Percentiles rank a stretch among this genome's conserved stretches.
Conservation (phyloP, 2,797 vertebrate species). For the Pangasius macronema region DNA sequence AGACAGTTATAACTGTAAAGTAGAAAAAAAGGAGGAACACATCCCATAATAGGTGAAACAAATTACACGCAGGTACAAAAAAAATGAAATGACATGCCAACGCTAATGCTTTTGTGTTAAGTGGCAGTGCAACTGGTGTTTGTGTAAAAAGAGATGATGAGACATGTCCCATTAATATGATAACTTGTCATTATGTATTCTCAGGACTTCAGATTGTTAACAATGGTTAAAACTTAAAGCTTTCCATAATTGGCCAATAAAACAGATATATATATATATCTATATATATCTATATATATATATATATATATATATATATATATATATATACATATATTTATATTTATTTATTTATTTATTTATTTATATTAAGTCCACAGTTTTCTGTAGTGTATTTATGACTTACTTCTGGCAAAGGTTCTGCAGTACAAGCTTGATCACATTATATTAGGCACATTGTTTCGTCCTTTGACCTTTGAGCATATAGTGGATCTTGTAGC, state of each 20-base stretch:
- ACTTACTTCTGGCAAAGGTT: not conserved
- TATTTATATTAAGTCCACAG: not conserved
- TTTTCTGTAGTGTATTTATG: not conserved
- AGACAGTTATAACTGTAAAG: not conserved
- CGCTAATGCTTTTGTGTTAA: not conserved
- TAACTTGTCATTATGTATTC: not conserved
- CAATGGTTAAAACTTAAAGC: not conserved
- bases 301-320: no score
- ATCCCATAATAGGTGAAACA: not conserved
- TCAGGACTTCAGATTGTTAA: not conserved
- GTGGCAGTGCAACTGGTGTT: not conserved
- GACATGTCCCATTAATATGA: not conserved
- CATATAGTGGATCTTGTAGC: not conserved
- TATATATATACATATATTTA: no score
- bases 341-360: no score
- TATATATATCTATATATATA: no score
- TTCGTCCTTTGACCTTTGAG: not conserved
- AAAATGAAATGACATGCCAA: not conserved
- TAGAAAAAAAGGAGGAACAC: not conserved
- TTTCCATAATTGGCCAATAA: not conserved
- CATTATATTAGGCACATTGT: not conserved
- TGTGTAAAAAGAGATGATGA: constrained; percentile 7
- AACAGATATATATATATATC: no score
- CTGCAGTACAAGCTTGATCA: not conserved
- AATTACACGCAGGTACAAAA: not conserved